These are phyloP conservation scores for Drosophila cardini DNA, from an alignment of 1,140 invertebrate species.

Conservation along the genomic window DNA sequence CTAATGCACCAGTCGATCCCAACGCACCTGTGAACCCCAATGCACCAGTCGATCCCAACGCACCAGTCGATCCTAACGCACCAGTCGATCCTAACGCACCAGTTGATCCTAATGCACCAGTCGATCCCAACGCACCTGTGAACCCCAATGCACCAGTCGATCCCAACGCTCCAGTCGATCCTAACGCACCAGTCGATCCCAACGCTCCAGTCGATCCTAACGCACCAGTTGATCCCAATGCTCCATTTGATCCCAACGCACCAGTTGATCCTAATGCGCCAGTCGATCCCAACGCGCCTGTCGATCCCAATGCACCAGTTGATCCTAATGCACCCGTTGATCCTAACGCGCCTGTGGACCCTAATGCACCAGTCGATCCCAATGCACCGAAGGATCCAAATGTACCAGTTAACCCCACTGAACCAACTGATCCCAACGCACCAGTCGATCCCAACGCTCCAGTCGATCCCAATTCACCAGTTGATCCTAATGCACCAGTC, in stretches of 20 bases:
- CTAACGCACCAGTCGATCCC: constrained; percentile 23
- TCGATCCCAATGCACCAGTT: constrained; percentile 24
- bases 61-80: constrained; percentile 15
- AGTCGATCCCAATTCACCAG: constrained; percentile 14
- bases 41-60: constrained; percentile 30
- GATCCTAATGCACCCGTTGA: constrained; percentile 20
- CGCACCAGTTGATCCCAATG: constrained; percentile 21
- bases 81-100: constrained; percentile 25
- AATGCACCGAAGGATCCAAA: constrained; percentile 24
- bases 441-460: constrained; percentile 10
- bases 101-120: constrained; percentile 13
- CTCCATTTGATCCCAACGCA: constrained; percentile 23
- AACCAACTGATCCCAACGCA: constrained; percentile 24
- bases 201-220: constrained; percentile 15
- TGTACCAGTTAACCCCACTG: constrained; percentile 20
- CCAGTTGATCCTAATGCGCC: constrained; percentile 35
- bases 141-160: constrained; percentile 14
- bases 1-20: constrained; percentile 22
- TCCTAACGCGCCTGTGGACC: constrained; percentile 20
- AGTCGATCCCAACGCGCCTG: constrained; percentile 29
- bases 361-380: constrained; percentile 16
- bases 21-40: constrained; percentile 29
- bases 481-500: constrained; percentile 31
- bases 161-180: constrained; percentile 8
- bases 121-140: constrained; percentile 21